Evolutionary conservation across 2,113 vertebrate species (phyloP), one percentile per base, ranked within the genome.

Genomic region (Nibea albiflora): DNA sequence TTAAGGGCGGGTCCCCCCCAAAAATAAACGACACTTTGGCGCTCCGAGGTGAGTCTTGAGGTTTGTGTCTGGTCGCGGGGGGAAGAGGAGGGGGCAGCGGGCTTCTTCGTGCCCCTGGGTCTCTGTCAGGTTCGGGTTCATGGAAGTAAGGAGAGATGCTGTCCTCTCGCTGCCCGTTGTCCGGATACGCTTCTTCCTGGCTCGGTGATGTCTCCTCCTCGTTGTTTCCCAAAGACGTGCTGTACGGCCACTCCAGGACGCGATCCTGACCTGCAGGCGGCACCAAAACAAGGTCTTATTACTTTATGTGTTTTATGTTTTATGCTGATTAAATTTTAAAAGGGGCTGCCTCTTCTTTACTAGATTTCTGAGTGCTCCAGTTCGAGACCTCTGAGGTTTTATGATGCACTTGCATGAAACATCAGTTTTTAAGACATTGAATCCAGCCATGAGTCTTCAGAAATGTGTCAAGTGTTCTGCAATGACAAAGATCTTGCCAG

Each of bases 1-100:
- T 97, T 88, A 97, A 90, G 57, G 92, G 94, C 16, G 97, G 96
- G 88, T 98, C 96, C 76, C 97, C 97, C 83, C 96, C 97, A 87
- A 99, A 99, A 85, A 99, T 99, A 88, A 99, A 99, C 65, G 97
- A 99, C 89, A 99, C 98, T 95, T 98, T 99, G 79, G 98, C 96
- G 89, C 96, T 97, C 58, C 97, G 94, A 9, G 97, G 97, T 62
- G 97, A 97, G 85, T 97, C 97, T 89, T 99, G 96, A 86, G 95
- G 93, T 95, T 96, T 96, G 90, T 96, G 96, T 88, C 96, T 96
- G 81, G 97, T 96, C 64, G 96, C 89, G 0, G 96, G 95, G 52
- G 97, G 82, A 46, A 96, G 91, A 67, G 96, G 95, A 78, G 96
- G 95, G 57, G 95, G 96, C 65, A 94, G 87, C 19, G 95, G 95